Conservation (phyloP, 2,113 vertebrate species). For the Okapia johnstoni region DNA sequence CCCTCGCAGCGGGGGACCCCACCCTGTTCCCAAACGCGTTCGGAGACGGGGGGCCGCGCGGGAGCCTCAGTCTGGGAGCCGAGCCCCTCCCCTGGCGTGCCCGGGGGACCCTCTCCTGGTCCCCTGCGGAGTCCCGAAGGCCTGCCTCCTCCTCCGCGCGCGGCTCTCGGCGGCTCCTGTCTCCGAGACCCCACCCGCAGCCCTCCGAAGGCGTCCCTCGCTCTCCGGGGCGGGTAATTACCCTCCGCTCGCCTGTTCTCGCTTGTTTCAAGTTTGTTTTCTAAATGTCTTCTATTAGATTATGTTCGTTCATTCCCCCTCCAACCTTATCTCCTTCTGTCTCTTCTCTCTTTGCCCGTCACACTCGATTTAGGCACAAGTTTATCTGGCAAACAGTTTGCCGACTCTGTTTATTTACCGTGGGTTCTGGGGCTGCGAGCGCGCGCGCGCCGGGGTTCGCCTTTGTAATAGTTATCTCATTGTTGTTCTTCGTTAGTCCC, state of each 20-base stretch:
- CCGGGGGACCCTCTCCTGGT: not conserved
- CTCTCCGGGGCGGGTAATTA: constrained; percentile 46
- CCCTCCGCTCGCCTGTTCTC: constrained; percentile 57
- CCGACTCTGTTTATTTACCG: constrained; percentile 84
- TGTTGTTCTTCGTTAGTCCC: constrained; percentile 79
- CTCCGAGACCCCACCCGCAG: not conserved
- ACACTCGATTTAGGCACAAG: constrained; percentile 85
- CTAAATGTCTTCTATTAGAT: constrained; percentile 80
- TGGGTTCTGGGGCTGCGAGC: constrained; percentile 79
- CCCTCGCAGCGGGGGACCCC: constrained; percentile 25
- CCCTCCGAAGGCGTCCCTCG: not conserved
- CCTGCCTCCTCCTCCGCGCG: not conserved
- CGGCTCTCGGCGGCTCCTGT: not conserved
- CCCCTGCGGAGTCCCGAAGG: not conserved
- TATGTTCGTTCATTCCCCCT: constrained; percentile 73
- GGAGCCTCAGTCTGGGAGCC: not conserved
- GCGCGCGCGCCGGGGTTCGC: constrained; percentile 81
- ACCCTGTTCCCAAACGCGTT: not conserved
- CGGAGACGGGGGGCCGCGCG: not conserved
- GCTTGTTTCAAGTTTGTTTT: constrained; percentile 81
- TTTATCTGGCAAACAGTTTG: constrained; percentile 85
- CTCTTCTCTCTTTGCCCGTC: constrained; percentile 82
- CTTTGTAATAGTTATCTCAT: constrained; percentile 86
- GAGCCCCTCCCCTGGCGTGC: not conserved
- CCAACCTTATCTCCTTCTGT: constrained; percentile 81